Base-by-base conservation (phyloP, 2,113 vertebrate species). In the Atherinomorus stipes region DNA sequence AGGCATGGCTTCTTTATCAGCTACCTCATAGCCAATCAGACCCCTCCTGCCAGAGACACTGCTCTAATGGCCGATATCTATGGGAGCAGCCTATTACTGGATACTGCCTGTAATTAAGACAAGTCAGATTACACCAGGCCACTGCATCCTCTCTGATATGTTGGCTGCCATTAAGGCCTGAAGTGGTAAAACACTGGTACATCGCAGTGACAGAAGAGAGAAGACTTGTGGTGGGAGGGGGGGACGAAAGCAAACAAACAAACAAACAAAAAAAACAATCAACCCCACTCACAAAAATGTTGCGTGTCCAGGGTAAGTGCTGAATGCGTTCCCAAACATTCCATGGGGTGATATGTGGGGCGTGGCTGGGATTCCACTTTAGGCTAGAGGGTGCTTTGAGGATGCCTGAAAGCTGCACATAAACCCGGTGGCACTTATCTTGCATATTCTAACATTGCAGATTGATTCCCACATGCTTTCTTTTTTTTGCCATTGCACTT, bases 1-100 rank as follows among this genome's bases (percentile, higher is more conserved):
- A 92, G 81, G 88, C 88, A 90, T 91, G 86, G 83, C 69, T 88
- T 88, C 80, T 92, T 91, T 89, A 93, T 92, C 89, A 88, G 84
- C 81, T 72, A 66, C 78, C 78, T 79, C 81, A 22, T 88, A 87
- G 81, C 85, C 87, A 88, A 90, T 89, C 83, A 84, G 80, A 74
- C 85, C 70, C 64, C 69, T 83, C 64, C 77, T 53, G 80, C 85
- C 77, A 82, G 67, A 85, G 81, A 88, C 78, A 83, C 69, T 50
- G 78, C 85, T 87, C 80, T 91, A 91, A 90, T 89, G 89, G 91
- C 80, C 60, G 85, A 89, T 88, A 92, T 92, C 89, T 91, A 75
- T 84, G 77, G 68, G 70, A 65, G 83, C 80, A 91, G 85, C 88
- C 88, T 88, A 90, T 92, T 90, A 91, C 81, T 83, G 91, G 85